Conservation (phyloP, 2,888 invertebrate species). For the Acanthopleura granulata region DNA sequence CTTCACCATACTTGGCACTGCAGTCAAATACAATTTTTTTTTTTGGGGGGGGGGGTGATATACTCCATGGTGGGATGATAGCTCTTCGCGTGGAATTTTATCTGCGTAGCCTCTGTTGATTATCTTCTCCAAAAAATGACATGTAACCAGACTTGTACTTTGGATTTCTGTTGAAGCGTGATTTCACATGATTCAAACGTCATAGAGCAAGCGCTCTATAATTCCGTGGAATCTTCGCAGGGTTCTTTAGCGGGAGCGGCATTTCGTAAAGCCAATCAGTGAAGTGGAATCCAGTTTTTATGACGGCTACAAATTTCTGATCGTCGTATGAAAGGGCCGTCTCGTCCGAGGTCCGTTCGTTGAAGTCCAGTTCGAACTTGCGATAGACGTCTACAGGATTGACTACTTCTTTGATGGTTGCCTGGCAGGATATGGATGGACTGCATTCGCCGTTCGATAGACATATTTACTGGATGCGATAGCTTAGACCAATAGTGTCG, state of each 20-base stretch:
- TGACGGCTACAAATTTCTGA: neutral
- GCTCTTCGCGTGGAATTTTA: neutral
- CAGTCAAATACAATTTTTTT: conserved; percentile 34
- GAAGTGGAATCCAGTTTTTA: neutral
- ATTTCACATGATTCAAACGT: no score
- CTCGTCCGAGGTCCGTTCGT: neutral
- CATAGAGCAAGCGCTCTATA: neutral
- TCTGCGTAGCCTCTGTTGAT: neutral
- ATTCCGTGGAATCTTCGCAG: no score
- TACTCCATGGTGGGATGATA: neutral
- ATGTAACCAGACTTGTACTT: conserved; percentile 23
- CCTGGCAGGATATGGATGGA: no score
- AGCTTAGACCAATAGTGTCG: no score
- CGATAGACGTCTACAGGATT: neutral
- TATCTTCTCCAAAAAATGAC: conserved; percentile 22
- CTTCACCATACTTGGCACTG: conserved; percentile 25
- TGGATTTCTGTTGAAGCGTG: conserved; percentile 16
- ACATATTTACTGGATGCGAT: no score
- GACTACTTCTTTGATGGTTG: neutral
- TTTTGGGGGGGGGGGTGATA: conserved; percentile 20
- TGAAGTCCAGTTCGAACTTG: neutral
- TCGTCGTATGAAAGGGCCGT: neutral
- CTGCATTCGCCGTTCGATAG: no score
- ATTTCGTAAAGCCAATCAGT: neutral
- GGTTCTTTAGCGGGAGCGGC: conserved; percentile 20